Evolutionary conservation across 2,797 vertebrate genomes (phyloP).

Genomic region (Holocentrus rufus): DNA sequence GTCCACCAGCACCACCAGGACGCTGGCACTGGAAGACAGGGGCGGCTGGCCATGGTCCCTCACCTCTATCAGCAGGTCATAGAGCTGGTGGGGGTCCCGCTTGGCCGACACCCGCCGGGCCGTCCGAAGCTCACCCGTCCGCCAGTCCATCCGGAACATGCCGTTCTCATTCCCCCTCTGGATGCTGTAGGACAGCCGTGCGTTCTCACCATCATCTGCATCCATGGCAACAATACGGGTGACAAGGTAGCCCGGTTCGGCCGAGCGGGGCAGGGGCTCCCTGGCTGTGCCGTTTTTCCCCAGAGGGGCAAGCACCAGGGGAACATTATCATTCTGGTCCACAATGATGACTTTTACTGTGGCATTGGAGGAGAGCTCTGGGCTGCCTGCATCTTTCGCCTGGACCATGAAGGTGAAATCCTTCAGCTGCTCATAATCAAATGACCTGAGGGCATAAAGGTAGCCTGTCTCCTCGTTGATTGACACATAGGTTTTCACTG

Average conservation of each 20-base stretch:
- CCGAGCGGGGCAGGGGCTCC: conserved; percentile 91
- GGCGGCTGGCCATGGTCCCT: conserved; percentile 96
- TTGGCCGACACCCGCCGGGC: conserved; percentile 88
- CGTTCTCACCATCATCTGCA: conserved; percentile 93
- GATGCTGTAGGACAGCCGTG: conserved; percentile 94
- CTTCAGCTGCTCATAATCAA: conserved; percentile 96
- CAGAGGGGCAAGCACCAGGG: conserved; percentile 90
- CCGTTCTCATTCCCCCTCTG: conserved; percentile 94
- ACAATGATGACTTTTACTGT: conserved; percentile 92
- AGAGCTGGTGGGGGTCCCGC: conserved; percentile 90
- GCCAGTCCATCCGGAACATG: conserved; percentile 97
- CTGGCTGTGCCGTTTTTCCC: conserved; percentile 92
- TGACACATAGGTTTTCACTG: conserved; percentile 96
- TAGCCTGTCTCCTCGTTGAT: conserved; percentile 98
- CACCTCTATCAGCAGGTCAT: conserved; percentile 93
- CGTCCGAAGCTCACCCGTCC: conserved; percentile 92
- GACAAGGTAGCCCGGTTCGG: conserved; percentile 94
- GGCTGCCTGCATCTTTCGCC: conserved; percentile 87
- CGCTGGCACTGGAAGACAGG: conserved; percentile 91
- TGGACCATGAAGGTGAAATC: conserved; percentile 95
- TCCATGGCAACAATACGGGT: conserved; percentile 94
- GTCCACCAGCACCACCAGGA: conserved; percentile 91
- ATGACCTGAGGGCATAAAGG: conserved; percentile 94
- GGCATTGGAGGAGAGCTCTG: conserved; percentile 88
- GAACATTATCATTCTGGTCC: conserved; percentile 96